Percentiles rank a stretch among this genome's conserved stretches.
Evolutionary conservation across 2,888 invertebrate genomes (phyloP).

Genomic region (Mayetiola destructor): DNA sequence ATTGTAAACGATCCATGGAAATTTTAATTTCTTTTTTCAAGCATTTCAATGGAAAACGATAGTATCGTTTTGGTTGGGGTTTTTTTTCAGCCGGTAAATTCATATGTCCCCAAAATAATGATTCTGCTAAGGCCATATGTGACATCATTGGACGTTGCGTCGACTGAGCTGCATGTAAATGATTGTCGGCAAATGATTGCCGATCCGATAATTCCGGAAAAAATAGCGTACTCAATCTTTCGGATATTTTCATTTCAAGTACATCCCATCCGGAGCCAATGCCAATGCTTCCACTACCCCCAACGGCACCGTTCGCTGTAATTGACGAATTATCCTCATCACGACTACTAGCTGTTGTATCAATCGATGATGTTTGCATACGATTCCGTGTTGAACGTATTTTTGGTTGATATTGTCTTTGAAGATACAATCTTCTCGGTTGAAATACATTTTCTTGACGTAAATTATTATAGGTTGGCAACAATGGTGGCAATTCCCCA

Average conservation of each 20-base stretch:
- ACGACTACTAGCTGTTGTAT: not conserved
- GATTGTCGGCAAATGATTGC: not conserved
- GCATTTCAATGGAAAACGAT: constrained; percentile 32
- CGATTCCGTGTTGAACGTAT: constrained; percentile 36
- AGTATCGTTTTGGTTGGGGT: constrained; percentile 31
- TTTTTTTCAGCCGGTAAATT: constrained; percentile 30
- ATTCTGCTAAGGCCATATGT: constrained; percentile 25
- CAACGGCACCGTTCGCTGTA: not conserved
- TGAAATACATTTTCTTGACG: constrained; percentile 1
- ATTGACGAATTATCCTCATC: constrained; percentile 16
- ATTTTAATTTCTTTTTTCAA: constrained; percentile 46
- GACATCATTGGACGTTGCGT: constrained; percentile 27
- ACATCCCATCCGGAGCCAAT: not conserved
- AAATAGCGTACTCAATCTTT: not conserved
- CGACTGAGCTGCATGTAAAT: constrained; percentile 17
- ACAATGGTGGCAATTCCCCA: constrained; percentile 8
- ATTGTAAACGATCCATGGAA: constrained; percentile 79
- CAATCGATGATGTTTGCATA: constrained; percentile 5
- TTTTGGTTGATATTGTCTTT: constrained; percentile 39
- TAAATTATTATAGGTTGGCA: constrained; percentile 13
- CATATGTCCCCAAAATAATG: constrained; percentile 30
- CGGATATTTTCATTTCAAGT: not conserved
- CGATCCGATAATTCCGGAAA: not conserved
- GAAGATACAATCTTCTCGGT: not conserved
- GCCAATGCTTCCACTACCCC: constrained; percentile 17